Conservation (phyloP, 2,113 vertebrate genomes). For the Pelobates fuscus region DNA sequence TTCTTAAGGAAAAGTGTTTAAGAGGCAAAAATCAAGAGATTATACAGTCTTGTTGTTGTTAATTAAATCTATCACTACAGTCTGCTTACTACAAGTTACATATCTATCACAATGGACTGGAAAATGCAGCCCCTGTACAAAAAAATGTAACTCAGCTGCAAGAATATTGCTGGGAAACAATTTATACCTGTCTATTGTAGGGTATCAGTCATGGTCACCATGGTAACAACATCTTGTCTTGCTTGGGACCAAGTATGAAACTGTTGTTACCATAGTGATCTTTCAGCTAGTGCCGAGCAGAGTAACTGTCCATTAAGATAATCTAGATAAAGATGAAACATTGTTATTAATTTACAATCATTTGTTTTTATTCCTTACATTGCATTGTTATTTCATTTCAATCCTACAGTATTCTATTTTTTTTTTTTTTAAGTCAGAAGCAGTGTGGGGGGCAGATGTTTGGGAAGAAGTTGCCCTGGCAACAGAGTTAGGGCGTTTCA, state of each 20-base stretch:
- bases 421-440: slow-evolving; percentile 46
- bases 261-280: slow-evolving; percentile 71
- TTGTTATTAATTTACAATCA: background rate
- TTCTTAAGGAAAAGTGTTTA: too few species aligned
- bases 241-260: slow-evolving; percentile 66
- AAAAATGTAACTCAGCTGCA: background rate
- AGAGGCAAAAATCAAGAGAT: too few species aligned
- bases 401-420: slow-evolving; percentile 1
- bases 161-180: slow-evolving; percentile 58
- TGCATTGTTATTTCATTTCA: slow-evolving; percentile 35
- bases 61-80: too few species aligned
- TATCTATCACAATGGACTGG: too few species aligned
- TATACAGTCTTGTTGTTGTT: too few species aligned
- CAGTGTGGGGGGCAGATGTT: slow-evolving; percentile 68
- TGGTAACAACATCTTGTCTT: slow-evolving; percentile 70
- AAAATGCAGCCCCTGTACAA: slow-evolving; percentile 10
- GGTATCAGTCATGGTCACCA: slow-evolving; percentile 62
- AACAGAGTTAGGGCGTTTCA: slow-evolving; percentile 82
- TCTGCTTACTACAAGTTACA: too few species aligned
- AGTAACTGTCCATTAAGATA: slow-evolving; percentile 19
- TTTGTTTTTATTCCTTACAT: slow-evolving; percentile 23
- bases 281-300: slow-evolving; percentile 11
- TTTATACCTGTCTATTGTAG: slow-evolving; percentile 64
- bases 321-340: slow-evolving; percentile 2
- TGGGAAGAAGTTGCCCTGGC: slow-evolving; percentile 82